Conservation (phyloP, 2,113 vertebrate species). For the Sus scrofa region DNA sequence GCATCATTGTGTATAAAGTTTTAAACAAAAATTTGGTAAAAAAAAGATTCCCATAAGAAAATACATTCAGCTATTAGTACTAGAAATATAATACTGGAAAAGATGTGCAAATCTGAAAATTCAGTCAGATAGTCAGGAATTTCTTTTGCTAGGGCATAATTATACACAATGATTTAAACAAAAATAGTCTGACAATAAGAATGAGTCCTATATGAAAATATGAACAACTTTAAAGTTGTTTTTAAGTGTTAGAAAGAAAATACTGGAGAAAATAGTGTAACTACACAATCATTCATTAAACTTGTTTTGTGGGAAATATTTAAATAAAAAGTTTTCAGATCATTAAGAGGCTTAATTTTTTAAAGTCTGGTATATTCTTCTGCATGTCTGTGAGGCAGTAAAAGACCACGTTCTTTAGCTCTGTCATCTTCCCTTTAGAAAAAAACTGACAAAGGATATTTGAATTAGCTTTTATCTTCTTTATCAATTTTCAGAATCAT, state of each 20-base stretch:
- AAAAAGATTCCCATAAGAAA: not conserved
- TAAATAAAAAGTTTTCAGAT: slow-evolving; percentile 17
- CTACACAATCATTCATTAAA: not conserved
- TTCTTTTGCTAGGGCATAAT: slow-evolving; percentile 12
- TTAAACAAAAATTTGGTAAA: not conserved
- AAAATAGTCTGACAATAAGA: slow-evolving; percentile 4
- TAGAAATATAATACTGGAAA: not conserved
- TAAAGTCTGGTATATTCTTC: not conserved
- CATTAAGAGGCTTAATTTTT: not conserved
- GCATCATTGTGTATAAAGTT: not conserved
- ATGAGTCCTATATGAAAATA: not conserved
- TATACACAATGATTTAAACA: not conserved
- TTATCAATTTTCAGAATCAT: not conserved
- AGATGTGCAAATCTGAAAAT: not conserved
- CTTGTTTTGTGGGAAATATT: not conserved
- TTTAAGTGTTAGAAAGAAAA: not conserved
- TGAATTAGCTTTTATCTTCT: slow-evolving; percentile 52
- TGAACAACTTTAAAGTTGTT: not conserved
- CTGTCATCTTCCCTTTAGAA: not conserved
- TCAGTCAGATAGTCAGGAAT: not conserved
- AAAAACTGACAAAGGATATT: slow-evolving; percentile 7
- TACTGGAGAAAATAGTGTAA: not conserved
- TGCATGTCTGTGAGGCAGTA: not conserved
- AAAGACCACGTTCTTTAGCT: not conserved
- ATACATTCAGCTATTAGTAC: not conserved